Evolutionary conservation across 2,113 vertebrate genomes (phyloP).

Genomic region (Rousettus leschenaultii): DNA sequence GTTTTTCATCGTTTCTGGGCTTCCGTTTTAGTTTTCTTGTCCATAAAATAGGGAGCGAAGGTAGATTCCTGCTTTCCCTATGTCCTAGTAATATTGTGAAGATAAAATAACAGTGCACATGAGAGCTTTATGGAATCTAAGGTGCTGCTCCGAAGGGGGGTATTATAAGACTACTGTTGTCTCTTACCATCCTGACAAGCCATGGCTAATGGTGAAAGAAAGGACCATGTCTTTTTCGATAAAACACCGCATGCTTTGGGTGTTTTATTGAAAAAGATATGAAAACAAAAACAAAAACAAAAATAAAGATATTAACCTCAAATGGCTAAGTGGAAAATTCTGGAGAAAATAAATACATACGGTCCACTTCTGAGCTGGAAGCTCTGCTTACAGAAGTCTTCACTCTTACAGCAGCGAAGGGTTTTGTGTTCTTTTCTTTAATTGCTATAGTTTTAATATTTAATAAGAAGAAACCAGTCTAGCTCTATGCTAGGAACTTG

Average conservation of each 20-base stretch:
- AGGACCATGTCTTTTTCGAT: background rate
- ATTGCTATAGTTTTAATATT: slow-evolving; percentile 23
- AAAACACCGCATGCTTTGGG: background rate
- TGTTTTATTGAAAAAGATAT: too few species aligned
- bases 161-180: background rate
- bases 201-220: background rate
- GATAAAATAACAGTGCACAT: background rate
- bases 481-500: background rate
- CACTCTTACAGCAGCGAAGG: background rate
- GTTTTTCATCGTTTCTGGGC: background rate
- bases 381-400: background rate
- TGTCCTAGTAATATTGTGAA: background rate
- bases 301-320: background rate
- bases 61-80: background rate
- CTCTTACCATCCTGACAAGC: background rate
- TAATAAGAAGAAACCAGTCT: background rate
- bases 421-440: background rate
- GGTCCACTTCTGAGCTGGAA: background rate
- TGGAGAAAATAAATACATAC: background rate
- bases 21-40: background rate
- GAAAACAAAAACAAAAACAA: too few species aligned
- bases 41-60: background rate
- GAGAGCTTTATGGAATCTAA: background rate
- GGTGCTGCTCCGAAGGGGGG: background rate
- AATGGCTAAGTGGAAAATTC: background rate